A percentile compares a stretch with the other conserved stretches of the same genome.
Conservation (phyloP, 1,140 invertebrate species). For the Ylistrum balloti region DNA sequence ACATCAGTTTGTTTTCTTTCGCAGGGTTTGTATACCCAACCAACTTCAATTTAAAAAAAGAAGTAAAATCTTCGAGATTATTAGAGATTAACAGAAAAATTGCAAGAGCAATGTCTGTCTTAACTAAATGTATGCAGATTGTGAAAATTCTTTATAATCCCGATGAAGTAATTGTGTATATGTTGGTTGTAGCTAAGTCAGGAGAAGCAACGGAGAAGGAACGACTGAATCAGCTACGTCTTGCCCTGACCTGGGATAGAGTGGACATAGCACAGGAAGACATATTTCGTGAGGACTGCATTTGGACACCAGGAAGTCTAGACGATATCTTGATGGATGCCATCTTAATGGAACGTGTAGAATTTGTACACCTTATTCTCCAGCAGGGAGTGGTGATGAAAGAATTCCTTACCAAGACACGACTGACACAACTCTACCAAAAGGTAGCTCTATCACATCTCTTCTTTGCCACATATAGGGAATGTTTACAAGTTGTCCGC, state of each 20-base stretch:
- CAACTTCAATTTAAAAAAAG: no score
- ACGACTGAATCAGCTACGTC: constrained; percentile 71
- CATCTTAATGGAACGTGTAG: constrained; percentile 95
- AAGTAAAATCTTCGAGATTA: no score
- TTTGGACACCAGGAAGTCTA: constrained; percentile 87
- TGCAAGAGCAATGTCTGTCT: no score
- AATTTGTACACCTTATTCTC: constrained; percentile 96
- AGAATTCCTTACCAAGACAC: constrained; percentile 95
- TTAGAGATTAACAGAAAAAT: no score
- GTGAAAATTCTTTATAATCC: background rate
- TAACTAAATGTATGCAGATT: background rate
- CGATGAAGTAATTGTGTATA: background rate
- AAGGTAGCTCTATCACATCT: constrained; percentile 62
- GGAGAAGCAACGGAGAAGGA: constrained; percentile 59
- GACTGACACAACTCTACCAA: constrained; percentile 95
- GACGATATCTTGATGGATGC: constrained; percentile 98
- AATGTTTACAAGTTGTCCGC: no score
- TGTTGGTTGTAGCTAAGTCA: constrained; percentile 60
- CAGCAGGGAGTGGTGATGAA: constrained; percentile 98
- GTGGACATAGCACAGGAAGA: constrained; percentile 80
- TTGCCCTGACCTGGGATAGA: constrained; percentile 80
- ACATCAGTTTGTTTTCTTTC: no score
- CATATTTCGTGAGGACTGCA: constrained; percentile 78
- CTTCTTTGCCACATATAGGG: no score
- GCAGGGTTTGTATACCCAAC: no score